These are phyloP conservation scores for Rutilus rutilus DNA, from an alignment of 2,113 vertebrate species.

Conservation along the genomic window DNA sequence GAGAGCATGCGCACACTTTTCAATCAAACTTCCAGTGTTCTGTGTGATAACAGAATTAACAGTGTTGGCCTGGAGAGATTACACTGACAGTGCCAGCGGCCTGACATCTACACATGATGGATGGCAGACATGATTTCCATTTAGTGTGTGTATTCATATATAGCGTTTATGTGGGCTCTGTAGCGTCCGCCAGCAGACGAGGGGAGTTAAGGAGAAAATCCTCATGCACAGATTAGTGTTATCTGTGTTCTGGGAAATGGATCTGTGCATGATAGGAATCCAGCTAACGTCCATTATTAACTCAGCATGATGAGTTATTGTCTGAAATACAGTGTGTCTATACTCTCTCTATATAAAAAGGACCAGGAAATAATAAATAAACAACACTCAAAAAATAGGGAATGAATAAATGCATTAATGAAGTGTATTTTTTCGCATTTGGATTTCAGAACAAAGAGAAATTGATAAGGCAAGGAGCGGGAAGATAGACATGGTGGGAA, in stretches of 20 bases:
- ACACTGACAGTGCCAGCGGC: conserved; percentile 61
- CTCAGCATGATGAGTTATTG: conserved; percentile 30
- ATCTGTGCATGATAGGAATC: conserved; percentile 5
- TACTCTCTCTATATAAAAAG: not conserved
- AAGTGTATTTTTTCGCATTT: conserved; percentile 48
- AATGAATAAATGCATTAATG: conserved; percentile 24
- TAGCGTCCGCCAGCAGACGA: not conserved
- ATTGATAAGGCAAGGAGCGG: conserved; percentile 33
- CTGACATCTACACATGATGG: conserved; percentile 66
- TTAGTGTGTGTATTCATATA: conserved; percentile 66
- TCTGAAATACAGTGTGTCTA: conserved; percentile 12
- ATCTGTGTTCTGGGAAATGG: conserved; percentile 19
- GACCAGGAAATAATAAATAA: conserved; percentile 23
- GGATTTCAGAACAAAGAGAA: conserved; percentile 44
- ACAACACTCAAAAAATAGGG: not conserved
- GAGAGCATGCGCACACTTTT: not conserved
- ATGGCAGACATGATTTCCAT: conserved; percentile 65
- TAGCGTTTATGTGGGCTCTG: conserved; percentile 41
- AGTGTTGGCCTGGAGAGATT: conserved; percentile 24
- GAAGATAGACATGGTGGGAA: conserved; percentile 64
- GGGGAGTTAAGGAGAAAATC: not conserved
- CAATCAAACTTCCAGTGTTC: not conserved
- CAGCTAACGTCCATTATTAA: conserved; percentile 10
- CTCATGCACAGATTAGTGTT: conserved; percentile 12
- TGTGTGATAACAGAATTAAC: not conserved